Conservation (phyloP, 2,797 vertebrate species). For the Falco biarmicus region DNA sequence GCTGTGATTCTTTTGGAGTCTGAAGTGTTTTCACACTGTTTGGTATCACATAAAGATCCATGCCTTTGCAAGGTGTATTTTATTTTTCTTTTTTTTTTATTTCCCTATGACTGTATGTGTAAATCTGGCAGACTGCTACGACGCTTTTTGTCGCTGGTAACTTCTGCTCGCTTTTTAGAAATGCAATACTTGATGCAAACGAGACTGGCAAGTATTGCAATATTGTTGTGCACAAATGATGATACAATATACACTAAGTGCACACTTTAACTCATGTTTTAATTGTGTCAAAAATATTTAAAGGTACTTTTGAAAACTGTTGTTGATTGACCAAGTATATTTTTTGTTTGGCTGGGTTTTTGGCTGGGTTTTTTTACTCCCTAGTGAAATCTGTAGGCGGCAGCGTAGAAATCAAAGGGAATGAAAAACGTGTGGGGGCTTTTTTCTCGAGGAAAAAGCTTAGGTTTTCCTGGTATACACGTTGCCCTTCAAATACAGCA, state of each 20-base stretch:
- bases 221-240: not conserved
- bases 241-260: not conserved
- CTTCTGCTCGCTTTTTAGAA: not conserved
- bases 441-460: not conserved
- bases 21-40: not conserved
- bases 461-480: not conserved
- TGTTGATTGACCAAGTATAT: not conserved
- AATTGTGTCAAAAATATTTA: not conserved
- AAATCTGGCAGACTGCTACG: not conserved
- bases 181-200: not conserved
- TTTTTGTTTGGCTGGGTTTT: not conserved
- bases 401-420: not conserved
- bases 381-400: not conserved
- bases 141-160: not conserved
- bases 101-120: not conserved
- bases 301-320: not conserved
- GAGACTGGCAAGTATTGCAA: not conserved
- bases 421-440: not conserved
- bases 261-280: not conserved
- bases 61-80: not conserved
- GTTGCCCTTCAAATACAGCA: not conserved
- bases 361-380: not conserved
- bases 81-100: not conserved
- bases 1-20: not conserved
- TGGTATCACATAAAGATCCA: not conserved